Percentiles rank a stretch among this genome's conserved stretches.
Conservation (phyloP, 2,113 vertebrate species). For the Tragelaphus imberbis region DNA sequence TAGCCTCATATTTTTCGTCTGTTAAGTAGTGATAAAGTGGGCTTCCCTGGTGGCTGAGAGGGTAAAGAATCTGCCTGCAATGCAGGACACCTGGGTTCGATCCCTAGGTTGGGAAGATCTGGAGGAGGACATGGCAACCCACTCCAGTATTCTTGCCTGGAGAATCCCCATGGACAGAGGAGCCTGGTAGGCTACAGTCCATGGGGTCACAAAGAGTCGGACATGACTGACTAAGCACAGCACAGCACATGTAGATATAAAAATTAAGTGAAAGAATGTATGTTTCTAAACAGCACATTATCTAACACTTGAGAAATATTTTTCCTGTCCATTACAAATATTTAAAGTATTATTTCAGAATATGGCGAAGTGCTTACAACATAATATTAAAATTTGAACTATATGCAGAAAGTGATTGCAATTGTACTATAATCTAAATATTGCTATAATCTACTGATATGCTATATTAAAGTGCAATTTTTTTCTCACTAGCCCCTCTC, state of each 20-base stretch:
- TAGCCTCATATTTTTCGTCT: background rate
- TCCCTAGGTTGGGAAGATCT: background rate
- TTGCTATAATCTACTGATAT: background rate
- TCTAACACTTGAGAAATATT: background rate
- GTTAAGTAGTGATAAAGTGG: background rate
- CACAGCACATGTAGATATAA: background rate
- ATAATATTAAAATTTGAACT: background rate
- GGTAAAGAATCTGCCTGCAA: background rate
- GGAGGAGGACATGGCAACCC: background rate
- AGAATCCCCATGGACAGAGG: background rate
- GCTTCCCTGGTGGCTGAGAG: background rate
- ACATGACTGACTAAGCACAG: background rate
- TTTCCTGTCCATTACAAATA: background rate
- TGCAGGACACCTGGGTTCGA: background rate
- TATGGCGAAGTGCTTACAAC: background rate
- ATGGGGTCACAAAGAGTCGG: background rate
- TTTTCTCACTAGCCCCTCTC: background rate
- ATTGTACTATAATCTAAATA: background rate
- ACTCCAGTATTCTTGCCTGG: background rate
- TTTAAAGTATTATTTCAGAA: constrained; percentile 24
- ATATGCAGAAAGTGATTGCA: background rate
- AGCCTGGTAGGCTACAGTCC: background rate
- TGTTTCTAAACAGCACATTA: background rate
- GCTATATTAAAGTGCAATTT: background rate
- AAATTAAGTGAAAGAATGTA: background rate